Evolutionary conservation across 2,113 vertebrate species (phyloP), one percentile per base, ranked within the genome.

Genomic region (Steatornis caripensis): DNA sequence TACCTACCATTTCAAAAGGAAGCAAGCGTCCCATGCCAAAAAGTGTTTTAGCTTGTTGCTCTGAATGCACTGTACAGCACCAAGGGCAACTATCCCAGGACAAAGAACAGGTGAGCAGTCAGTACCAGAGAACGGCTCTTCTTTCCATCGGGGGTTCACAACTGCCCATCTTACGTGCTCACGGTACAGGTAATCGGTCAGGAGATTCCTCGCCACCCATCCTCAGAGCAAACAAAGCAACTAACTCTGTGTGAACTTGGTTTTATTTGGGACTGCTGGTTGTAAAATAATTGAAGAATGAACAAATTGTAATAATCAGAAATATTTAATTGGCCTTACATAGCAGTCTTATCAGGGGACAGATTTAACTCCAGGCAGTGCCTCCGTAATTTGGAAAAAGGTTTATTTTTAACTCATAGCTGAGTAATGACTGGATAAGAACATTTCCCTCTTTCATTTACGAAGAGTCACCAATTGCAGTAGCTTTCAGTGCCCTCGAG

Each of bases 201-300:
- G 27, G 11, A 84, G 17, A n/a, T 6, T 17, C 15, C 26, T 46
- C 0, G 0, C 12, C 55, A 24, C 14, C 8, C 30, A 26, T 54
- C 41, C 71, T 54, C 5, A 2, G 39, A 86, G 54, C 12, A 87
- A 84, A 51, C 11, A 18, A 6, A 79, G 37, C 22, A 49, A 6
- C 21, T 36, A 27, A 27, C 18, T 78, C 41, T 0, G 2, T 4
- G 17, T 32, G 34, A 53, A 13, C 9, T 39, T 84, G 36, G 2
- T 74, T 87, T 77, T 81, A 16, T 79, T 13, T 79, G n/a, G 43
- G 34, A 72, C 32, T 5, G 2, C 9, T 43, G 20, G 6, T 23
- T 80, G 41, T 62, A 65, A 86, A 87, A 66, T 34, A 83, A 74
- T 46, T 15, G 32, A 74, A 46, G n/a, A 74, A 70, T 45, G 24